Evolutionary conservation across 1,140 invertebrate genomes (phyloP).

Genomic region (Bombus terrestris): DNA sequence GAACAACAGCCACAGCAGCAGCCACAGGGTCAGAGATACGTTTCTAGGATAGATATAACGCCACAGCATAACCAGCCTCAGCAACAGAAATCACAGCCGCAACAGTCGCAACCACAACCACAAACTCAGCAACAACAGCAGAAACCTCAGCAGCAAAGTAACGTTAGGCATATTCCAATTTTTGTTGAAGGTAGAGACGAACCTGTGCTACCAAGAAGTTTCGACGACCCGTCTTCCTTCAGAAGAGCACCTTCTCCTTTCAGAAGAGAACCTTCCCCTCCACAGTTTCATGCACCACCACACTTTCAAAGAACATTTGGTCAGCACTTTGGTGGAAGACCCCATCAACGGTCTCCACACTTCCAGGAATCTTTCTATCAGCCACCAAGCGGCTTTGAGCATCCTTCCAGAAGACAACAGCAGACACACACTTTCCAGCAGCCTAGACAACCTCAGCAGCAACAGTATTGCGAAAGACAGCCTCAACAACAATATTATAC

Average conservation of each 20-base stretch:
- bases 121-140: slow-evolving; percentile 33
- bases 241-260: slow-evolving; percentile 48
- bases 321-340: slow-evolving; percentile 60
- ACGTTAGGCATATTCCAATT: slow-evolving; percentile 92
- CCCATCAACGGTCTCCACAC: slow-evolving; percentile 66
- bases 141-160: slow-evolving; percentile 73
- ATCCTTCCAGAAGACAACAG: slow-evolving; percentile 70
- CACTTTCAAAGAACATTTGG: slow-evolving; percentile 75
- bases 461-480: neutral
- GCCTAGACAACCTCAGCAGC: slow-evolving; percentile 21
- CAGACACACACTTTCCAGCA: slow-evolving; percentile 64
- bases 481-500: slow-evolving; percentile 38
- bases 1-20: slow-evolving; percentile 61
- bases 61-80: slow-evolving; percentile 72
- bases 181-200: slow-evolving; percentile 92
- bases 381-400: slow-evolving; percentile 74
- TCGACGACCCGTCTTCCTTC: slow-evolving; percentile 65
- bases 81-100: slow-evolving; percentile 45
- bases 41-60: slow-evolving; percentile 84
- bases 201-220: slow-evolving; percentile 86
- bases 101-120: neutral
- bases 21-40: slow-evolving; percentile 75
- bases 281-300: slow-evolving; percentile 76
- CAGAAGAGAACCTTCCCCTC: slow-evolving; percentile 72
- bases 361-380: slow-evolving; percentile 70